Percentiles rank a stretch among this genome's conserved stretches.
Evolutionary conservation across 2,797 vertebrate species (phyloP).

Genomic region (Sebastiscus tertius): DNA sequence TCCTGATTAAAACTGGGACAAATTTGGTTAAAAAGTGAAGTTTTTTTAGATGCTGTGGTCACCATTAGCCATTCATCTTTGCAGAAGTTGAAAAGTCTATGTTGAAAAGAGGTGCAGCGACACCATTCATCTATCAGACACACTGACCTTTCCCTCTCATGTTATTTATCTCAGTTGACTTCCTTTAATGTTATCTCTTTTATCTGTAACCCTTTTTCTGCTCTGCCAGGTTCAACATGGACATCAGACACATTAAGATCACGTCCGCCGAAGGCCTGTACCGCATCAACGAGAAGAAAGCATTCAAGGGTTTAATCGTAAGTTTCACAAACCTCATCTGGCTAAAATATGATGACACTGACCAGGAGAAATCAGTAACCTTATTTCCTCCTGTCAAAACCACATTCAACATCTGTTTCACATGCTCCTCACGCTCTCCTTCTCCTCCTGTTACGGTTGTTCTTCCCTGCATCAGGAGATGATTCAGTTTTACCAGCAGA

Average conservation of each 20-base stretch:
- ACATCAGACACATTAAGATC: slow-evolving; percentile 94
- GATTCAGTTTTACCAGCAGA: slow-evolving; percentile 90
- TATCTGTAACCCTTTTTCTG: not conserved
- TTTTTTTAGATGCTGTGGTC: not conserved
- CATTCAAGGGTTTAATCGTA: slow-evolving; percentile 89
- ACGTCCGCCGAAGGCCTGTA: slow-evolving; percentile 87
- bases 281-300: slow-evolving; percentile 93
- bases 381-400: not conserved
- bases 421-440: not conserved
- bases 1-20: not conserved
- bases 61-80: not conserved
- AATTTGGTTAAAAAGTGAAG: not conserved
- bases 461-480: slow-evolving; percentile 82
- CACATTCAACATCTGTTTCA: not conserved
- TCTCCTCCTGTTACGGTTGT: not conserved
- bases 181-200: not conserved
- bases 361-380: not conserved
- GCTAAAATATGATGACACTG: not conserved
- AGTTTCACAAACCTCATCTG: slow-evolving; percentile 39
- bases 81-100: slow-evolving; percentile 20
- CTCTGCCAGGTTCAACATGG: slow-evolving; percentile 86
- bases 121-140: not conserved
- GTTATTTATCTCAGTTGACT: not conserved
- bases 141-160: not conserved
- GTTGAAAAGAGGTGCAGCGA: not conserved